phyloP scores from a whole-genome alignment of 2,113 vertebrate species.

The Amphiprion ocellaris region DNA sequence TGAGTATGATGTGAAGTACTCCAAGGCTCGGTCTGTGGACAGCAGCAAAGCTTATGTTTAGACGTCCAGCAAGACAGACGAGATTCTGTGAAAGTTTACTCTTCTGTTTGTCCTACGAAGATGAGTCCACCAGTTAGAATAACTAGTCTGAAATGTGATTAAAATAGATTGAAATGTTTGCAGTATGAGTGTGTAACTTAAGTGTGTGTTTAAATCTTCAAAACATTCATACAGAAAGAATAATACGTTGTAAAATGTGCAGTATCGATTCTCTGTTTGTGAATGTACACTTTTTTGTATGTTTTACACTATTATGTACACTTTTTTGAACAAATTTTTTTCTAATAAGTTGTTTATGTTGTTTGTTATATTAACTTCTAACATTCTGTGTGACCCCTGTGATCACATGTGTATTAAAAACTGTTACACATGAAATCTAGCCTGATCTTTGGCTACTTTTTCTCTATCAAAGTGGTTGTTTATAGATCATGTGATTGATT shows the following conservation, averaged over 20 bases:
- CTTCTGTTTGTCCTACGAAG: not conserved
- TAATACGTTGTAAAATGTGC: not conserved
- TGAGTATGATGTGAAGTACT: constrained; percentile 74
- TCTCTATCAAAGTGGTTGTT: not conserved
- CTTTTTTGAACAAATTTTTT: not conserved
- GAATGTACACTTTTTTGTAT: not conserved
- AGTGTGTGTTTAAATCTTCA: not conserved
- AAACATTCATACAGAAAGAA: not conserved
- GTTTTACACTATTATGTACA: not conserved
- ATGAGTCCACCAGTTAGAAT: not conserved
- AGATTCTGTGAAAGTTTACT: not conserved
- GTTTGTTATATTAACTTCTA: not conserved
- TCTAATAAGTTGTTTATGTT: not conserved
- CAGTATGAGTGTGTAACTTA: not conserved
- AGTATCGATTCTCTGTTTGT: not conserved
- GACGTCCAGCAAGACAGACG: not conserved
- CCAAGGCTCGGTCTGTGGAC: constrained; percentile 59
- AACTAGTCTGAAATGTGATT: not conserved
- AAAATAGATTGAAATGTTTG: not conserved
- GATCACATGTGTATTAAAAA: not conserved
- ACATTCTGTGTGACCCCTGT: not conserved
- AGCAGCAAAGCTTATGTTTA: constrained; percentile 72
- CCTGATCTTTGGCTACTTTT: not conserved
- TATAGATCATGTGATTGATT: not conserved
- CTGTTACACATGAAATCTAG: not conserved